These are phyloP conservation scores for Drosophila subsilvestris DNA, from an alignment of 2,888 invertebrate genomes.

Conservation along the genomic window DNA sequence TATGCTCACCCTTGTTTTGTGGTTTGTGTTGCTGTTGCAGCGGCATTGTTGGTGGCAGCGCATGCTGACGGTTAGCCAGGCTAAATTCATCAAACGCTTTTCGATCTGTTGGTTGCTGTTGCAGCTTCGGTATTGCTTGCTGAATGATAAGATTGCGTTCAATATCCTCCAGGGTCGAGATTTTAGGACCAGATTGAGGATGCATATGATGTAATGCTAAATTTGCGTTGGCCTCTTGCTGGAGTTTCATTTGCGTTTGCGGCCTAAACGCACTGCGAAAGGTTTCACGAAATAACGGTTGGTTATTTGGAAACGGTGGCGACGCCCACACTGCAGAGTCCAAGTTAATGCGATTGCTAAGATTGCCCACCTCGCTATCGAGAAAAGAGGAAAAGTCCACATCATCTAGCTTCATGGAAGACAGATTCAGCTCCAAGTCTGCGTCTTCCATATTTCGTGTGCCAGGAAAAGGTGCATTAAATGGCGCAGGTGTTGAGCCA, in stretches of 20 bases:
- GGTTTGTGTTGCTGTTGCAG: slow-evolving; percentile 69
- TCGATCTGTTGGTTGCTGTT: slow-evolving; percentile 38
- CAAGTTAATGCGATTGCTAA: slow-evolving; percentile 71
- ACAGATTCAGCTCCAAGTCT: slow-evolving; percentile 83
- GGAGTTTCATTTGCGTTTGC: slow-evolving; percentile 57
- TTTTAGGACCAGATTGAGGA: slow-evolving; percentile 72
- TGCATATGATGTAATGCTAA: slow-evolving; percentile 64
- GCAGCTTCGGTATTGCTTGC: slow-evolving; percentile 77
- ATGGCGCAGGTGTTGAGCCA: slow-evolving; percentile 39
- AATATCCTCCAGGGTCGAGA: slow-evolving; percentile 83
- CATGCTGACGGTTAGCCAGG: slow-evolving; percentile 57
- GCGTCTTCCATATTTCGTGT: slow-evolving; percentile 78
- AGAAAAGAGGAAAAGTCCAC: slow-evolving; percentile 77
- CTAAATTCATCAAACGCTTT: slow-evolving; percentile 55
- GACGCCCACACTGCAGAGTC: slow-evolving; percentile 85
- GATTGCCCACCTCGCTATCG: slow-evolving; percentile 73
- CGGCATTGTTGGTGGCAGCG: slow-evolving; percentile 55
- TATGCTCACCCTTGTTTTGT: slow-evolving; percentile 80
- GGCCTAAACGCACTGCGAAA: slow-evolving; percentile 76
- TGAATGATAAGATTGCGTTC: slow-evolving; percentile 83
- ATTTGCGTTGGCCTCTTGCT: slow-evolving; percentile 58
- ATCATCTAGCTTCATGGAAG: slow-evolving; percentile 83
- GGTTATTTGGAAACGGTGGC: slow-evolving; percentile 63
- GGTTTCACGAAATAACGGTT: slow-evolving; percentile 77
- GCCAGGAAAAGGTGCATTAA: slow-evolving; percentile 29